Evolutionary conservation across 1,140 invertebrate genomes (phyloP), one percentile per base, ranked within the genome.

Genomic region (Plutomurus gul): DNA sequence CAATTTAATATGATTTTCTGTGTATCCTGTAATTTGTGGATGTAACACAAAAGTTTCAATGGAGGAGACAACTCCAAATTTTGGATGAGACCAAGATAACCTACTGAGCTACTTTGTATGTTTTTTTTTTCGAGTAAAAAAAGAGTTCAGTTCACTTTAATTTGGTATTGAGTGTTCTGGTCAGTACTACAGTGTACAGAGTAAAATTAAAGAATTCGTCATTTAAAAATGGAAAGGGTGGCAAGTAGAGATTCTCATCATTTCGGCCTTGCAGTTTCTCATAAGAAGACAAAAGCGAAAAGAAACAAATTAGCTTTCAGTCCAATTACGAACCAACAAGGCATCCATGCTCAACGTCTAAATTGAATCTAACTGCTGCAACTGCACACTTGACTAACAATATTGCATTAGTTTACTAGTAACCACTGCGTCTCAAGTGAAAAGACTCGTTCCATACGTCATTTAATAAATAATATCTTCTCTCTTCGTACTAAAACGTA

Each of bases 301-400:
- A 18, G 25, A 65, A 3, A 30, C 30, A 65, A n/a, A 49, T 49
- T 20, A 49, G 46, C 56, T 65, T 65, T 65, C 56, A 65, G 56
- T 65, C 56, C 56, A 65, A 65, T 65, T 65, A 65, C 56, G 27
- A 65, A 65, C 27, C 30, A 65, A 65, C 56, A 65, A 65, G 56
- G 56, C 56, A 65, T 65, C 27, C 56, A 65, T 65, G 56, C 56
- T 65, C 56, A 65, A 13, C 27, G 56, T 65, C 16, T 65, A 65
- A 65, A 65, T 65, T 33, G 56, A 65, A 65, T 65, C 13, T 65
- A 33, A 65, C 56, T 65, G 18, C 56, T 65, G 56, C 27, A 65
- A 36, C 56, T 65, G 56, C 56, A 65, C 56, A 65, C 56, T 65
- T 65, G 56, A 65, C 56, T 65, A 33, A 36, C 56, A 65, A 65